A percentile compares a stretch with the other conserved stretches of the same genome.
Conservation (phyloP, 2,888 invertebrate genomes). For the Leptopilina myrica region DNA sequence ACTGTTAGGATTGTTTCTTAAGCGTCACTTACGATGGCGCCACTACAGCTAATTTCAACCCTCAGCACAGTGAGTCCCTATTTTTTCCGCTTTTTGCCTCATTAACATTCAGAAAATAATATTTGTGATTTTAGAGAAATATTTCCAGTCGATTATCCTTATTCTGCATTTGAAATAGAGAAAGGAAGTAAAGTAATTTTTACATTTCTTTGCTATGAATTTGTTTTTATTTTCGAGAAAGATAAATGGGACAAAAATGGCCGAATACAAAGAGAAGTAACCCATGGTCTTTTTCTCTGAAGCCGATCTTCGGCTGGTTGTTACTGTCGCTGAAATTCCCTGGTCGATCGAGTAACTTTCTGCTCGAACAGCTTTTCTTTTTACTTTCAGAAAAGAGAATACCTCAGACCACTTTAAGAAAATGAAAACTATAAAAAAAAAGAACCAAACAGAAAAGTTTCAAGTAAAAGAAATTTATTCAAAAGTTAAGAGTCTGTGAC, state of each 20-base stretch:
- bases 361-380: conserved; percentile 45
- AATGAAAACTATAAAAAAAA: conserved; percentile 30
- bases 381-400: conserved; percentile 24
- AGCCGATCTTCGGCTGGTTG: conserved; percentile 43
- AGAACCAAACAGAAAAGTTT: conserved; percentile 22
- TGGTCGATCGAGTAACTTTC: conserved; percentile 54
- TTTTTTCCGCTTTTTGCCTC: no score
- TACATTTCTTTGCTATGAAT: conserved; percentile 17
- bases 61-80: no score
- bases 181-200: neutral
- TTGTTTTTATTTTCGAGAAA: conserved; percentile 41
- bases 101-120: no score
- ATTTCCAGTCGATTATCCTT: no score
- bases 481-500: conserved; percentile 13
- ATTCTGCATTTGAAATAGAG: no score
- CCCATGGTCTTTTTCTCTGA: conserved; percentile 45
- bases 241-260: conserved; percentile 48
- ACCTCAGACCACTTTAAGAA: conserved; percentile 17
- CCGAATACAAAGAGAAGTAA: conserved; percentile 44
- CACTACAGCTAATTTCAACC: no score
- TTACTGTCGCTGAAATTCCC: conserved; percentile 32
- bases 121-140: no score
- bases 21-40: no score
- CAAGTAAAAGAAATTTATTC: conserved; percentile 13
- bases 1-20: no score